A percentile compares a stretch with the other conserved stretches of the same genome.
Conservation (phyloP, 2,797 vertebrate species). For the Babyrousa celebensis region DNA sequence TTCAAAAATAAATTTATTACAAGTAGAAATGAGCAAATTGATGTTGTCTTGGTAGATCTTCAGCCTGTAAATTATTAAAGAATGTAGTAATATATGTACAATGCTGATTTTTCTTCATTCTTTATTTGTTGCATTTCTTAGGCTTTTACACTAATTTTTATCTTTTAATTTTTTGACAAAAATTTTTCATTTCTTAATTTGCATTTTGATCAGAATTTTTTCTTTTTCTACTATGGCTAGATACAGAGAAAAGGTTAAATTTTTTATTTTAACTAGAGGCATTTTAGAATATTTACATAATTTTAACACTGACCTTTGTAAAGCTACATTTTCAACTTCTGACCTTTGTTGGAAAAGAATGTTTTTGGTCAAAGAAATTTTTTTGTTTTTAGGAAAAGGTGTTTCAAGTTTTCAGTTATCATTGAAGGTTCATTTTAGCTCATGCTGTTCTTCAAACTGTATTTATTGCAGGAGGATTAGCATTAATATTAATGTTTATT, state of each 20-base stretch:
- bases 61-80: background rate
- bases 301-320: conserved; percentile 26
- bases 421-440: background rate
- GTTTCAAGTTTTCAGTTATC: background rate
- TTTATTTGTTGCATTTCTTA: conserved; percentile 50
- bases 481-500: background rate
- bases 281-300: conserved; percentile 66
- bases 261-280: conserved; percentile 67
- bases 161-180: conserved; percentile 8
- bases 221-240: background rate
- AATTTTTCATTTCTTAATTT: conserved; percentile 48
- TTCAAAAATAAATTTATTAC: background rate
- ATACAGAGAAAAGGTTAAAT: background rate
- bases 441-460: conserved; percentile 45
- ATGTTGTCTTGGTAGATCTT: background rate
- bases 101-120: conserved; percentile 7
- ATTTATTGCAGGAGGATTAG: conserved; percentile 17
- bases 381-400: conserved; percentile 37
- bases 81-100: background rate
- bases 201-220: conserved; percentile 43
- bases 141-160: background rate
- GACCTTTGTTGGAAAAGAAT: conserved; percentile 41
- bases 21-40: background rate
- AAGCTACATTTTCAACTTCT: conserved; percentile 68
- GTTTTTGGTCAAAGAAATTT: conserved; percentile 45